These are phyloP conservation scores for Psittacula echo DNA, from an alignment of 2,797 vertebrate genomes.

Conservation along the genomic window DNA sequence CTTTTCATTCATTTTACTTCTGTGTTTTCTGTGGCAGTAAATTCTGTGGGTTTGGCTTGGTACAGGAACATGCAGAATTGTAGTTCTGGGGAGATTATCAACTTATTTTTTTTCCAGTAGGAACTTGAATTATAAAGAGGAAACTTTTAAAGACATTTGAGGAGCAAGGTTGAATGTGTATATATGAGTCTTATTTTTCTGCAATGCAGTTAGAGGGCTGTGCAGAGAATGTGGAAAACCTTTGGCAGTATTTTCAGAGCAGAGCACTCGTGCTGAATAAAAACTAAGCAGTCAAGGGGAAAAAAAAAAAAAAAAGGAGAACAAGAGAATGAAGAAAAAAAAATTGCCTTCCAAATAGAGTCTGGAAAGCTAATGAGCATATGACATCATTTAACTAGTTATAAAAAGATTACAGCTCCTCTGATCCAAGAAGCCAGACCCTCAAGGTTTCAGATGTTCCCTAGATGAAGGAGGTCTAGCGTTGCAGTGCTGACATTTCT, in stretches of 20 bases:
- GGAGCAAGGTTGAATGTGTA: conserved; percentile 60
- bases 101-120: conserved; percentile 51
- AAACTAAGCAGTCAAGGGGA: conserved; percentile 63
- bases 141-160: conserved; percentile 66
- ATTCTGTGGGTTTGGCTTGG: background rate
- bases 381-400: conserved; percentile 68
- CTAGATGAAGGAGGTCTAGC: background rate
- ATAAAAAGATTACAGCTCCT: conserved; percentile 59
- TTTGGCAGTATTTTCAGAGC: conserved; percentile 71
- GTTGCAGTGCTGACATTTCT: background rate
- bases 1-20: conserved; percentile 42
- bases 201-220: conserved; percentile 73
- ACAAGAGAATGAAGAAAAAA: conserved; percentile 55
- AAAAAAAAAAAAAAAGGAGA: conserved; percentile 21
- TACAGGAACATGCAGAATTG: conserved; percentile 10
- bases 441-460: conserved; percentile 24
- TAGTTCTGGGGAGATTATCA: conserved; percentile 50
- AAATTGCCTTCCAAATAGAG: conserved; percentile 58
- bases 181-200: conserved; percentile 69
- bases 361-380: conserved; percentile 68
- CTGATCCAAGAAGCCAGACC: conserved; percentile 57
- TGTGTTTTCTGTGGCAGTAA: conserved; percentile 30
- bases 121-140: conserved; percentile 48
- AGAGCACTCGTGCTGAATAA: conserved; percentile 65
- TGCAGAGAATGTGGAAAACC: conserved; percentile 74